A percentile compares a stretch with the other conserved stretches of the same genome.
These are phyloP conservation scores for Agrochola lychnidis DNA, from an alignment of 2,888 invertebrate species.

Conservation along the genomic window DNA sequence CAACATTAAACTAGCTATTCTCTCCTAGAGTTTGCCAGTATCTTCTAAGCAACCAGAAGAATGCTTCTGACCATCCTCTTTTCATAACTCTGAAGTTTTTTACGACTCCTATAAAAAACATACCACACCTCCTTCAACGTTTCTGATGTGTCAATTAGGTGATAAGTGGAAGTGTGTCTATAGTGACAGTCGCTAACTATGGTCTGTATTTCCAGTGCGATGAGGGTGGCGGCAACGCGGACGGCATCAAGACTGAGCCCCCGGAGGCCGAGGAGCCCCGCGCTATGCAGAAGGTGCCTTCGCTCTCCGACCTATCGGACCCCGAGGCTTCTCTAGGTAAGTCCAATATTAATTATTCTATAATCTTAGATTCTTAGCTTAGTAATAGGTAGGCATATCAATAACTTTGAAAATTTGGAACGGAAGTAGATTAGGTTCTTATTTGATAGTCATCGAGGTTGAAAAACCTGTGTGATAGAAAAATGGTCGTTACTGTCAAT, in stretches of 20 bases:
- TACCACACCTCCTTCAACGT: background rate
- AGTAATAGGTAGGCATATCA: background rate
- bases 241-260: slow-evolving; percentile 90
- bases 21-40: too few relatives aligned
- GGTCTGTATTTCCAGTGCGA: slow-evolving; percentile 79
- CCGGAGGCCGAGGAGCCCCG: slow-evolving; percentile 92
- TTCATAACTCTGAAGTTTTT: background rate
- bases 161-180: background rate
- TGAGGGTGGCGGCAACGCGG: slow-evolving; percentile 92
- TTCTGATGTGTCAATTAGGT: background rate
- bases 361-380: background rate
- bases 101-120: background rate
- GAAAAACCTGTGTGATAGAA: background rate
- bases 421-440: slow-evolving; percentile 18
- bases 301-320: slow-evolving; percentile 97
- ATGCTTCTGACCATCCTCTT: too few relatives aligned
- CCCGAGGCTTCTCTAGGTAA: slow-evolving; percentile 97
- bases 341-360: slow-evolving; percentile 80
- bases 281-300: slow-evolving; percentile 97
- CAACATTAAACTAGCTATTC: background rate
- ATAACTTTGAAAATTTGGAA: background rate
- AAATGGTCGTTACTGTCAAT: slow-evolving; percentile 15
- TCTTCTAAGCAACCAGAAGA: background rate
- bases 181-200: background rate
- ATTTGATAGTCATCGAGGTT: slow-evolving; percentile 35